Base-by-base conservation (phyloP, 2,113 vertebrate genomes). In the Thalassoma bifasciatum region DNA sequence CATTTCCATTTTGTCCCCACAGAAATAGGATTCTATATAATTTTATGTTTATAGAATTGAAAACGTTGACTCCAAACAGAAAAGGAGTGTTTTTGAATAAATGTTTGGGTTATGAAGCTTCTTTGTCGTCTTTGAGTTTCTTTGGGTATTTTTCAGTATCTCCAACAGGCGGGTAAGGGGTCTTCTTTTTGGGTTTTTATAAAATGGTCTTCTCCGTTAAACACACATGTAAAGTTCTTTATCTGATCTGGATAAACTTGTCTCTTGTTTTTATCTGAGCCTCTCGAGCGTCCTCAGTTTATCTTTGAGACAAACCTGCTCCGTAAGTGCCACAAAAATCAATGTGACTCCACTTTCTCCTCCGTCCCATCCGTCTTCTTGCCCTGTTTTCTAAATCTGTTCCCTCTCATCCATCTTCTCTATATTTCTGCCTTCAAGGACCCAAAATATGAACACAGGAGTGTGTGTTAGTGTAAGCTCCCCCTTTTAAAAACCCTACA, bases 251-350 rank as follows among this genome's bases (percentile, higher is more conserved):
- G 30, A 49, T 16, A n/a, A 23, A 5, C 21, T 23, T 17, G 24
- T 44, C 57, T 68, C 58, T 22, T 17, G 21, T 40, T 36, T 72
- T 57, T 34, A 77, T 77, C 72, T 19, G 14, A 13, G 23, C 10
- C 24, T 0, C 30, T 6, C 6, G 30, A 30, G 17, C 42, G 12
- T 61, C 68, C 47, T 87, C 49, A 62, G 53, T 21, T 36, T 75
- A 38, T 16, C 59, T 54, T 9, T 40, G 21, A 38, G 23, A 64
- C n/a, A 1, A 71, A 75, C 46, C 69, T 61, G 23, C 57, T 26
- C 24, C 49, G n/a, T 59, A 42, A 77, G 51, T 53, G 74, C 65
- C 75, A 46, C 36, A 42, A 73, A 65, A 81, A 84, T 79, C 47
- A 75, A 66, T 68, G 61, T 58, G 30, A 50, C 50, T 60, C 22